Evolutionary conservation across 2,888 invertebrate genomes (phyloP), one percentile per base, ranked within the genome.

Genomic region (Meganola albula): DNA sequence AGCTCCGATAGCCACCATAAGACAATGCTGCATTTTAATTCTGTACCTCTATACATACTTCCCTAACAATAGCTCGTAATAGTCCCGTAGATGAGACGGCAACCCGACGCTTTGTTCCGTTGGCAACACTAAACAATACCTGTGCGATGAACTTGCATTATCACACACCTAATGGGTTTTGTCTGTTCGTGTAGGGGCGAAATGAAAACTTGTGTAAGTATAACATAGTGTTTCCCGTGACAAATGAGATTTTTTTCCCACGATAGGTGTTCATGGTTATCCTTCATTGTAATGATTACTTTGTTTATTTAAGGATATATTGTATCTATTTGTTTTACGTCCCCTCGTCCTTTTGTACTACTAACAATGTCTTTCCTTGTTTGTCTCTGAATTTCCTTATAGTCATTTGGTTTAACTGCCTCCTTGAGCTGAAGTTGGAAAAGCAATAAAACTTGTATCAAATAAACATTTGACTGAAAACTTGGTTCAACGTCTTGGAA

Each of bases 11-110:
- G 24, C 31, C 27, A 20, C 20, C 47, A 52, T 60, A 52, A 74
- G 66, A 84, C 83, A 83, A 83, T 78, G 74, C 72, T 66, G 75
- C 75, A 78, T 84, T 84, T 84, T 84, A 84, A 84, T 84, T 83
- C 83, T 69, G 79, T 73, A 73, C 74, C 83, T 83, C 83, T 69
- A 78, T 73, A 73, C 74, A 63, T 62, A 68, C 66, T 63, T 62
- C 63, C 58, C 60, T 60, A 64, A 83, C 83, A 83, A 84, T 82
- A 69, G 82, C 56, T 63, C 60, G 72, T 80, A 82, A 80, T 83
- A 75, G 76, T 67, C 69, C 61, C 65, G 67, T 72, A 73, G 79
- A 80, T 74, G 80, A 80, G 74, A 76, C 72, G 65, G 74, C 70
- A 72, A 74, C 78, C 75, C 60, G 54, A 49, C 51, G 68, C 74